These are phyloP conservation scores for Camelus dromedarius DNA, from an alignment of 2,113 vertebrate species.

Conservation along the genomic window DNA sequence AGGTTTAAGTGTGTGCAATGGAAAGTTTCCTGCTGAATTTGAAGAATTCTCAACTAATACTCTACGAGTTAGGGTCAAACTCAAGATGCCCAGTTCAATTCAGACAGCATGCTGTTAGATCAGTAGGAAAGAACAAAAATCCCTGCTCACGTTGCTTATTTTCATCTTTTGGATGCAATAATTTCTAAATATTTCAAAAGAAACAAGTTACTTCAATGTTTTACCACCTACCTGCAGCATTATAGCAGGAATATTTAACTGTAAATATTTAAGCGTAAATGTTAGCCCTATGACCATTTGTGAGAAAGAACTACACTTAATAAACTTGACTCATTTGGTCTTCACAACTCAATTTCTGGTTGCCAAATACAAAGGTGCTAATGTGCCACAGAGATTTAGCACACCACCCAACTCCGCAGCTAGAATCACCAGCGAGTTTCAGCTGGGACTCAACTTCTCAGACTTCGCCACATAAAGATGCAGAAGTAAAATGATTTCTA, in stretches of 20 bases:
- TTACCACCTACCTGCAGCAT: background rate
- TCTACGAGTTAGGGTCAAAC: background rate
- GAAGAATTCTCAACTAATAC: background rate
- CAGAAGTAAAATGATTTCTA: background rate
- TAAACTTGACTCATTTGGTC: background rate
- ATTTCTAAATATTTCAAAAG: background rate
- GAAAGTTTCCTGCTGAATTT: background rate
- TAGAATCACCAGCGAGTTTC: background rate
- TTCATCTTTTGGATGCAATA: background rate
- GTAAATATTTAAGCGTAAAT: background rate
- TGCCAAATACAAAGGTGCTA: background rate
- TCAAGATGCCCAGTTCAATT: background rate
- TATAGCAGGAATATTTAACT: background rate
- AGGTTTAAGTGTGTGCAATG: background rate
- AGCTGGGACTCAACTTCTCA: background rate
- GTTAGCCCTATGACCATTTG: background rate
- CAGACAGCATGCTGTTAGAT: background rate
- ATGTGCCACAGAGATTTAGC: background rate
- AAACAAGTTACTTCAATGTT: background rate
- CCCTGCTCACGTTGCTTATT: background rate
- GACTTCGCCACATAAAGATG: background rate
- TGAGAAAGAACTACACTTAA: background rate
- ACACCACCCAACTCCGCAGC: background rate
- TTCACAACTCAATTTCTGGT: background rate
- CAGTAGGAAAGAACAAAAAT: background rate